Conservation (phyloP, 2,888 invertebrate genomes). For the Pseudococcus longispinus region DNA sequence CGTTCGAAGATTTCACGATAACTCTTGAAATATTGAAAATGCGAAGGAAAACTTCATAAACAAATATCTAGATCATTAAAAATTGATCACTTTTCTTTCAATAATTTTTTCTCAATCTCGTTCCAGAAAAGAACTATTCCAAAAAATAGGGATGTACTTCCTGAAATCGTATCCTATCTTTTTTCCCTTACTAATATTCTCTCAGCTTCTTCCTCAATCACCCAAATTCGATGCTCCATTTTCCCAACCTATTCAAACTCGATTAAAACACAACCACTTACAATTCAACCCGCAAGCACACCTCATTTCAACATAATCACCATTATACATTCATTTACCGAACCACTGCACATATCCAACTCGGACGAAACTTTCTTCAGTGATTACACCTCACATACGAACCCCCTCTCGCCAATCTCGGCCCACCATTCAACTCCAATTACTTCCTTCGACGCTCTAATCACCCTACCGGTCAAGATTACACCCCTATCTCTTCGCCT, state of each 20-base stretch:
- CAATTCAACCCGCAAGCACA: neutral
- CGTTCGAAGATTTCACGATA: neutral
- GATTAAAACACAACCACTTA: neutral
- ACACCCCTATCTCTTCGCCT: neutral
- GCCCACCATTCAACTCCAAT: neutral
- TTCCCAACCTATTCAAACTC: neutral
- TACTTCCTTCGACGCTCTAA: neutral
- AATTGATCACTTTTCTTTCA: too few species aligned
- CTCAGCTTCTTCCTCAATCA: too few species aligned
- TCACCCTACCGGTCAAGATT: neutral
- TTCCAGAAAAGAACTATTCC: too few species aligned
- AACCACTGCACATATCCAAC: neutral
- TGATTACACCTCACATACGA: neutral
- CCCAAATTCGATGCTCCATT: too few species aligned
- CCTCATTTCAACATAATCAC: neutral
- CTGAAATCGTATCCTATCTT: too few species aligned
- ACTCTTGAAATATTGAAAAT: neutral
- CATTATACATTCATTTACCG: neutral
- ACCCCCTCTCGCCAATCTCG: neutral
- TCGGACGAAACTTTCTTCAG: neutral
- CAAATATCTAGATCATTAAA: too few species aligned
- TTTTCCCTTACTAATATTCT: too few species aligned
- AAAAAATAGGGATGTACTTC: too few species aligned
- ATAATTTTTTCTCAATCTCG: too few species aligned
- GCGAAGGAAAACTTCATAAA: neutral